Evolutionary conservation across 2,888 invertebrate species (phyloP).

Genomic region (Caenorhabditis wallacei): DNA sequence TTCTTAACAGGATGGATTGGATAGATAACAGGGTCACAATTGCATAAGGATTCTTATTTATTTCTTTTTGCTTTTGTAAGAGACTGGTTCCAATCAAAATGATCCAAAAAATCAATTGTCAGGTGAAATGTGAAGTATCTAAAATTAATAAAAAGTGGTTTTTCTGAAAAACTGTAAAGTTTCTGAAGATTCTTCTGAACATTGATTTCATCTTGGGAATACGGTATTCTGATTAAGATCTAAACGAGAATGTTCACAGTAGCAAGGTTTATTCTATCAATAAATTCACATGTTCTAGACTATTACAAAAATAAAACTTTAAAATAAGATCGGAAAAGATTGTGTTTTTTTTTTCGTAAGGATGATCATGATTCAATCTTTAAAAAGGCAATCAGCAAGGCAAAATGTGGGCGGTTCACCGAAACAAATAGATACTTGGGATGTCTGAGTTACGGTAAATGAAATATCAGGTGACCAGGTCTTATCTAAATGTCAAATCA

Average conservation of each 20-base stretch:
- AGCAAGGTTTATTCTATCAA: background rate
- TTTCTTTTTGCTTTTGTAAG: constrained; percentile 11
- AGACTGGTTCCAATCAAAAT: constrained; percentile 33
- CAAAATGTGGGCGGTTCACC: constrained; percentile 39
- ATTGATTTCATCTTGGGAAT: no score
- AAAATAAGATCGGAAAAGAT: background rate
- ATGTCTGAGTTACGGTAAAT: constrained; percentile 34
- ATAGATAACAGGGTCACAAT: constrained; percentile 53
- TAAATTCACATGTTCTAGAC: background rate
- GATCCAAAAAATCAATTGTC: no score
- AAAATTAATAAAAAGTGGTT: no score
- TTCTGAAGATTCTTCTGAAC: no score
- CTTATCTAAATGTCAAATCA: constrained; percentile 39
- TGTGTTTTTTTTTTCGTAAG: background rate
- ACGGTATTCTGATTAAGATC: constrained; percentile 1
- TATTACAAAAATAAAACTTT: constrained; percentile 1
- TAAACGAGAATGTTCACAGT: background rate
- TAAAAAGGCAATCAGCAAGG: background rate
- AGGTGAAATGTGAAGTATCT: no score
- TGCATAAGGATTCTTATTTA: constrained; percentile 14
- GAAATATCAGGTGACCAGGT: constrained; percentile 27
- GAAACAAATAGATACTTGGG: constrained; percentile 34
- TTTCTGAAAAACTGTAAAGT: no score
- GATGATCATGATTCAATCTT: constrained; percentile 8
- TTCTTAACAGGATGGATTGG: background rate